Percentiles rank a stretch among this genome's conserved stretches.
Conservation (phyloP, 2,888 invertebrate species). For the Anthoptus insignis region DNA sequence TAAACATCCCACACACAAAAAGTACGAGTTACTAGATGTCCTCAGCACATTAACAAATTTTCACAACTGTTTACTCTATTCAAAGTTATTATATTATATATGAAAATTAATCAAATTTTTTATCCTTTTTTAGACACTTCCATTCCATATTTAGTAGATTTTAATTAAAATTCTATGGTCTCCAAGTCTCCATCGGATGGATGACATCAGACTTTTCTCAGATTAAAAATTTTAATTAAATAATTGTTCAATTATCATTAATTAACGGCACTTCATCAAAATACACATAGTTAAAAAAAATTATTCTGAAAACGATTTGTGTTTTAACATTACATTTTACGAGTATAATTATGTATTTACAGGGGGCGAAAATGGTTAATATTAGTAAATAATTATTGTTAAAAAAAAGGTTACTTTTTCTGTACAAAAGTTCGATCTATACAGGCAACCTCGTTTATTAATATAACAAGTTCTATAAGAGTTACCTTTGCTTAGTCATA, state of each 20-base stretch:
- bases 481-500: constrained; percentile 39
- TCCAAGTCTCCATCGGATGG: constrained; percentile 49
- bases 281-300: no score
- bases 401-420: no score
- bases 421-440: constrained; percentile 6
- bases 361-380: no score
- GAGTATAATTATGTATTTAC: no score
- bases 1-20: constrained; percentile 78
- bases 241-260: no score
- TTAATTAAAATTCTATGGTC: constrained; percentile 47
- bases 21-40: background rate
- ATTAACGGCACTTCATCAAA: no score
- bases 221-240: constrained; percentile 19
- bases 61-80: background rate
- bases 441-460: constrained; percentile 52
- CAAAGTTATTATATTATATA: constrained; percentile 3
- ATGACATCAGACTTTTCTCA: constrained; percentile 53
- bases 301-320: no score
- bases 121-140: constrained; percentile 9
- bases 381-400: no score
- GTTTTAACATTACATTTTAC: no score
- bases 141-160: constrained; percentile 25
- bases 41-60: background rate
- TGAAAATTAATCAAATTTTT: constrained; percentile 6
- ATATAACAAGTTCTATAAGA: constrained; percentile 58